Conservation (phyloP, 2,113 vertebrate genomes). For the Sapajus apella region DNA sequence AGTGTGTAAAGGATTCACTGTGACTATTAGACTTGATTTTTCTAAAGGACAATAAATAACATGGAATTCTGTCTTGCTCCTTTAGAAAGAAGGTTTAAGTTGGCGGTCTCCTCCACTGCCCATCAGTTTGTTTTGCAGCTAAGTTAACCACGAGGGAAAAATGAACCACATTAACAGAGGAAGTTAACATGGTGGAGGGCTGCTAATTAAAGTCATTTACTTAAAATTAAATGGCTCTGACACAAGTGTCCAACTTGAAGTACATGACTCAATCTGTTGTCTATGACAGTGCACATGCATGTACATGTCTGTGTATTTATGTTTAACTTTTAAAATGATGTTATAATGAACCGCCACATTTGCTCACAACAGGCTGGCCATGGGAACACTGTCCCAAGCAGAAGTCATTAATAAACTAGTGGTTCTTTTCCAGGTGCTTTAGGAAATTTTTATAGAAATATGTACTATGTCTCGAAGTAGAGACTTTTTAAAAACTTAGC, state of each 20-base stretch:
- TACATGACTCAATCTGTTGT: background rate
- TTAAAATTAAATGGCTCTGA: constrained; percentile 46
- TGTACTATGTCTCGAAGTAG: background rate
- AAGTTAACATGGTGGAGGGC: background rate
- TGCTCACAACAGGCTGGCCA: background rate
- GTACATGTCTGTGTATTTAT: background rate
- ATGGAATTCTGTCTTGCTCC: background rate
- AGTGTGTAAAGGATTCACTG: constrained; percentile 47
- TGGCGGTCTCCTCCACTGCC: background rate
- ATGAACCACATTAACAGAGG: background rate
- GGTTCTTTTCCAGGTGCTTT: background rate
- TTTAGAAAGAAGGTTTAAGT: background rate
- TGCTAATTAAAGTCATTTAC: background rate
- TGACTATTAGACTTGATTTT: constrained; percentile 34
- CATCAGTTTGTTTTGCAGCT: background rate
- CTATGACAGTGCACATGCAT: background rate
- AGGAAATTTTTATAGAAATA: background rate
- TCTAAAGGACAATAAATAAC: constrained; percentile 40
- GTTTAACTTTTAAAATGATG: background rate
- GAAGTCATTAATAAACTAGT: background rate
- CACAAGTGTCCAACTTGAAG: background rate
- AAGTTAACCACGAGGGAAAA: background rate
- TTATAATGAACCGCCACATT: background rate
- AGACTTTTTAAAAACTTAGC: background rate
- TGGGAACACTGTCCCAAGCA: background rate